Percentiles rank a stretch among this genome's conserved stretches.
Evolutionary conservation across 2,113 vertebrate genomes (phyloP).

Genomic region (Platichthys stellatus): DNA sequence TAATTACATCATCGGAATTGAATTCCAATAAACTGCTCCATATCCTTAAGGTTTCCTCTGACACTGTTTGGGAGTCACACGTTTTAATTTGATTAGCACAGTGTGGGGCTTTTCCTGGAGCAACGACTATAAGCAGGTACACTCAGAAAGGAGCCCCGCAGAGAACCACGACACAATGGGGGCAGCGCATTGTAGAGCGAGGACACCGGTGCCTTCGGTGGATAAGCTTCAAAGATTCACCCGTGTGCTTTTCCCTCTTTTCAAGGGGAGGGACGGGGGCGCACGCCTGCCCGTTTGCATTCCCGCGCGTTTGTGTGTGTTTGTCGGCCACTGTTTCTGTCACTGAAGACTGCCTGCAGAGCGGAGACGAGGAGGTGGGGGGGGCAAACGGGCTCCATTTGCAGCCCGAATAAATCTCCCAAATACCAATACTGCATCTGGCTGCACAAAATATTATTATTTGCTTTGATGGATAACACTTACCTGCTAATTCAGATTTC

Average conservation of each 20-base stretch:
- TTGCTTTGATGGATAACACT: slow-evolving; percentile 83
- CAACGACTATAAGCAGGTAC: slow-evolving; percentile 15
- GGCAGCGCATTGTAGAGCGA: slow-evolving; percentile 26
- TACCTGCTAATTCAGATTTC: slow-evolving; percentile 83
- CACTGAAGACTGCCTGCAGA: slow-evolving; percentile 32
- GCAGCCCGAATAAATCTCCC: slow-evolving; percentile 72
- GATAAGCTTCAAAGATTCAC: slow-evolving; percentile 13
- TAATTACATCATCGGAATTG: slow-evolving; percentile 63
- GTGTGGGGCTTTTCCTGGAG: slow-evolving; percentile 30
- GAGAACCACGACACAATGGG: slow-evolving; percentile 31
- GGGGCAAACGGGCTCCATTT: slow-evolving; percentile 32
- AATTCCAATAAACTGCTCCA: slow-evolving; percentile 67
- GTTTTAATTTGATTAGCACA: slow-evolving; percentile 71
- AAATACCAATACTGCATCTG: slow-evolving; percentile 77
- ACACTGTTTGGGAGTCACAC: slow-evolving; percentile 45
- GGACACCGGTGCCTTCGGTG: slow-evolving; percentile 8
- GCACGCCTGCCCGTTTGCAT: slow-evolving; percentile 1
- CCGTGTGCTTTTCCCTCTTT: background rate
- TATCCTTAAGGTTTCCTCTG: slow-evolving; percentile 61
- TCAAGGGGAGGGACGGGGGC: background rate
- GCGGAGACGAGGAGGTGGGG: slow-evolving; percentile 22
- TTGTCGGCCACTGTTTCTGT: slow-evolving; percentile 34
- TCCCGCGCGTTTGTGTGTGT: slow-evolving; percentile 17
- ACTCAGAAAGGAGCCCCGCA: slow-evolving; percentile 6
- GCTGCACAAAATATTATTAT: slow-evolving; percentile 78